phyloP scores from a whole-genome alignment of 2,113 vertebrate genomes.

The Gobiocypris rarus region DNA sequence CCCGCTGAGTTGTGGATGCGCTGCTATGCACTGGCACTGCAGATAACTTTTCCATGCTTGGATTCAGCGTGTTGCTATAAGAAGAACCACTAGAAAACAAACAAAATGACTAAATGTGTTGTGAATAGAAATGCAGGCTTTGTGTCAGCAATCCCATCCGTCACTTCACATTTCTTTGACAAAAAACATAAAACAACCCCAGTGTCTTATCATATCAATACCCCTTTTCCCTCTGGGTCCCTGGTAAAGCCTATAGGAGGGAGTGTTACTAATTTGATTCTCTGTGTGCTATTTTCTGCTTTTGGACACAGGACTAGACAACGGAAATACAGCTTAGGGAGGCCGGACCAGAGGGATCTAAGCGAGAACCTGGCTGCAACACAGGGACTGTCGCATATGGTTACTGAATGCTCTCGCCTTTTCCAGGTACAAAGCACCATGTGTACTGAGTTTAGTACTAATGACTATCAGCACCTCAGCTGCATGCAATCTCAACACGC shows the following conservation, averaged over 20 bases:
- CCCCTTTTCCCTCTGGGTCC: neutral
- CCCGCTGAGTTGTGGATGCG: conserved; percentile 47
- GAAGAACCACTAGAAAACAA: conserved; percentile 25
- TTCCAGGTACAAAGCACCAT: conserved; percentile 80
- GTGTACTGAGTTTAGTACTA: neutral
- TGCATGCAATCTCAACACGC: neutral
- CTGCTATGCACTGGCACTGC: conserved; percentile 1
- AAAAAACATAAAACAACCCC: neutral
- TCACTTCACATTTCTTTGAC: neutral
- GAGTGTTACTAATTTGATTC: conserved; percentile 30
- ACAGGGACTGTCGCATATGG: conserved; percentile 85
- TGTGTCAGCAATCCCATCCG: neutral
- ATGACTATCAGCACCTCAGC: neutral
- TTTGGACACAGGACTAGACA: conserved; percentile 72
- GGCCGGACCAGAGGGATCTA: conserved; percentile 85
- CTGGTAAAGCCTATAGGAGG: neutral
- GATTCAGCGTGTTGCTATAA: neutral
- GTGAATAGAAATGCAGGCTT: conserved; percentile 8
- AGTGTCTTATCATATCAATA: neutral
- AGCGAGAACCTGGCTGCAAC: conserved; percentile 88
- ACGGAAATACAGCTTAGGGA: conserved; percentile 84
- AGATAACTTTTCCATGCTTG: conserved; percentile 24
- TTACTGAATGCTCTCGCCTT: conserved; percentile 79
- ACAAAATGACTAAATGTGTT: neutral
- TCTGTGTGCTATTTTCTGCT: conserved; percentile 21